Conservation (phyloP, 2,113 vertebrate species). For the Oriolus oriolus region DNA sequence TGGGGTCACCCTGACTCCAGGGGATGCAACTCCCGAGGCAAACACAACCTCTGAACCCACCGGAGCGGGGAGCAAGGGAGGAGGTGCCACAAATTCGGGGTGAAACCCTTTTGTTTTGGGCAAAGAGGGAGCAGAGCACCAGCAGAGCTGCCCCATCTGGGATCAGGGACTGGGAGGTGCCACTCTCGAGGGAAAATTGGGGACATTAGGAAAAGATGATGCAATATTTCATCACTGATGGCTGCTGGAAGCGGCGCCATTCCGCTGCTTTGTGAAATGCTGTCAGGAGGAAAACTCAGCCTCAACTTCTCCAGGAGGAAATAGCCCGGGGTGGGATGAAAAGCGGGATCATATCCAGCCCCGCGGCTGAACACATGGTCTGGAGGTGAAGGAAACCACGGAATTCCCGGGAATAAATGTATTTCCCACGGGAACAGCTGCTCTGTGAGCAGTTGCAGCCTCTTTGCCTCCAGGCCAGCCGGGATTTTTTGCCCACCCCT, state of each 20-base stretch:
- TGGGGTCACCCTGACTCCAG: background rate
- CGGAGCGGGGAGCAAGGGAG: rapidly evolving
- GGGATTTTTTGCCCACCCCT: background rate
- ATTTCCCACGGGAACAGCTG: background rate
- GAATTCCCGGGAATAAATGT: background rate
- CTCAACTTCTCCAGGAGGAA: background rate
- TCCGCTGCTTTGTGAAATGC: background rate
- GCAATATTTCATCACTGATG: background rate
- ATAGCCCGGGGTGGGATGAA: rapidly evolving
- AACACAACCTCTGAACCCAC: background rate
- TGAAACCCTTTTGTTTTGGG: background rate
- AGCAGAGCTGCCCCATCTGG: background rate
- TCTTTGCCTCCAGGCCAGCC: background rate
- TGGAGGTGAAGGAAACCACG: background rate
- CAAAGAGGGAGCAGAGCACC: background rate
- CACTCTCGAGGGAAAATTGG: background rate
- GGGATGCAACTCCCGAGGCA: background rate
- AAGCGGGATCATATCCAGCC: rapidly evolving
- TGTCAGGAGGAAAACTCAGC: background rate
- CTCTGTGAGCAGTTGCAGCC: background rate
- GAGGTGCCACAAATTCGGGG: background rate
- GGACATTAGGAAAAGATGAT: background rate
- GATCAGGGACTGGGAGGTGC: background rate
- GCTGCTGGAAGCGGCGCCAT: rapidly evolving
- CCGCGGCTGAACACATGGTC: rapidly evolving